phyloP scores from a whole-genome alignment of 2,113 vertebrate species.

The Tetrao urogallus region DNA sequence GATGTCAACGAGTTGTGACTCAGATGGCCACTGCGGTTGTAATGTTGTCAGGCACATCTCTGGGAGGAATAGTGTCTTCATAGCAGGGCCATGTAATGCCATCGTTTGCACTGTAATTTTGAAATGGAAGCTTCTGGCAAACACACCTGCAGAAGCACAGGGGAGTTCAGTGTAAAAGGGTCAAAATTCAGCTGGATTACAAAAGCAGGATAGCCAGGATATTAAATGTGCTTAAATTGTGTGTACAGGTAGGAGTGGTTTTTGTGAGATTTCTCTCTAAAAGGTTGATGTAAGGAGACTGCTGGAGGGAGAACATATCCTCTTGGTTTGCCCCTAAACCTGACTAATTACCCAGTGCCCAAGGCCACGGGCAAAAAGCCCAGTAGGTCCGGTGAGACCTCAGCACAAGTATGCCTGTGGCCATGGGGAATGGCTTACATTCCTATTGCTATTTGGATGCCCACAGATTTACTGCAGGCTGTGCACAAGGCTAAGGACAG shows the following conservation, averaged over 20 bases:
- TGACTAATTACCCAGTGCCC: not conserved
- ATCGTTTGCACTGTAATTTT: not conserved
- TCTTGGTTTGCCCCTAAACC: not conserved
- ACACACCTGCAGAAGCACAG: not conserved
- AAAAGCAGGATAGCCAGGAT: not conserved
- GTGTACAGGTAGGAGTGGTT: not conserved
- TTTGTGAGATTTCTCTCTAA: not conserved
- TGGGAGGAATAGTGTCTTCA: not conserved
- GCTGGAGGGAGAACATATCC: not conserved
- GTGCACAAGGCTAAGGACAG: not conserved
- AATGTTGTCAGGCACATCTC: not conserved
- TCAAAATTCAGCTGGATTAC: not conserved
- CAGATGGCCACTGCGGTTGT: not conserved
- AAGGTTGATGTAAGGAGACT: not conserved
- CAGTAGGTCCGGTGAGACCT: not conserved
- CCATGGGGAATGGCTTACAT: not conserved
- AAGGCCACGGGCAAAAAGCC: not conserved
- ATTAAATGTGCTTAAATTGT: not conserved
- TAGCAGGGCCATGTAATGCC: not conserved
- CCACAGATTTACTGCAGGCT: not conserved
- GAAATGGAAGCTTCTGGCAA: not conserved
- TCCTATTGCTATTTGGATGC: not conserved
- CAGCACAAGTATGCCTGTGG: not conserved
- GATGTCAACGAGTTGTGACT: slow-evolving; percentile 12
- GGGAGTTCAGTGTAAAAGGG: not conserved